Conservation (phyloP, 1,140 invertebrate species). For the Homalodisca vitripennis region DNA sequence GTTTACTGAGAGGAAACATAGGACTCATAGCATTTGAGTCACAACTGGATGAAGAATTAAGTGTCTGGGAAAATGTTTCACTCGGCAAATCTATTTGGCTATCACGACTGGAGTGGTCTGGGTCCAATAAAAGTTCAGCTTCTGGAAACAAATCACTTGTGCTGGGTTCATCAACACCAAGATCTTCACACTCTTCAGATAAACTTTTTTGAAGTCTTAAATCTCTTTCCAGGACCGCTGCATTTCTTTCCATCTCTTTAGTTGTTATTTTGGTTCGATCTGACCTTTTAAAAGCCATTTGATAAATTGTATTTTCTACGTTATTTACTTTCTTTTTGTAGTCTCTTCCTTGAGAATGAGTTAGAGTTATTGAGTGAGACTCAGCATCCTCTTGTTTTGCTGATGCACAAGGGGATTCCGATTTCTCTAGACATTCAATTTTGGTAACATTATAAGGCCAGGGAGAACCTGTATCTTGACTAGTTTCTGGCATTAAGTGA, state of each 20-base stretch:
- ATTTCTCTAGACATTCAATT: slow-evolving; percentile 9
- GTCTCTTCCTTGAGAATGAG: slow-evolving; percentile 13
- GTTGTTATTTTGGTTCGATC: slow-evolving; percentile 32
- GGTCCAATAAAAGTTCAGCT: slow-evolving; percentile 66
- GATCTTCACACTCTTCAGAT: slow-evolving; percentile 73
- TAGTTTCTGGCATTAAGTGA: slow-evolving; percentile 14
- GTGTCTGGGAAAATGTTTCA: slow-evolving; percentile 29
- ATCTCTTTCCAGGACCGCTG: slow-evolving; percentile 56
- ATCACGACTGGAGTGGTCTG: slow-evolving; percentile 50
- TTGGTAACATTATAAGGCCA: slow-evolving; percentile 29
- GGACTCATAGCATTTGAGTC: slow-evolving; percentile 20
- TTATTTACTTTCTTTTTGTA: slow-evolving; percentile 30
- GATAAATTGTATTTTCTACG: slow-evolving; percentile 38
- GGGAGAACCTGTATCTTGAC: slow-evolving; percentile 22
- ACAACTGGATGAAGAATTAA: slow-evolving; percentile 37
- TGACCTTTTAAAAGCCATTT: slow-evolving; percentile 36
- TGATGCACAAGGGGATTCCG: slow-evolving; percentile 4
- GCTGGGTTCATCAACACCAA: slow-evolving; percentile 73
- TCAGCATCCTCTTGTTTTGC: background rate
- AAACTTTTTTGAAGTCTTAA: slow-evolving; percentile 62
- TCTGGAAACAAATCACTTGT: slow-evolving; percentile 75
- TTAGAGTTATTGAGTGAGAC: slow-evolving; percentile 5
- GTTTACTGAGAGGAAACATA: background rate
- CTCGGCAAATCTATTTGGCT: slow-evolving; percentile 29
- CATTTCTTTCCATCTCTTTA: slow-evolving; percentile 35